Evolutionary conservation across 2,888 invertebrate species (phyloP).

Genomic region (Chrysolina oricalcia): DNA sequence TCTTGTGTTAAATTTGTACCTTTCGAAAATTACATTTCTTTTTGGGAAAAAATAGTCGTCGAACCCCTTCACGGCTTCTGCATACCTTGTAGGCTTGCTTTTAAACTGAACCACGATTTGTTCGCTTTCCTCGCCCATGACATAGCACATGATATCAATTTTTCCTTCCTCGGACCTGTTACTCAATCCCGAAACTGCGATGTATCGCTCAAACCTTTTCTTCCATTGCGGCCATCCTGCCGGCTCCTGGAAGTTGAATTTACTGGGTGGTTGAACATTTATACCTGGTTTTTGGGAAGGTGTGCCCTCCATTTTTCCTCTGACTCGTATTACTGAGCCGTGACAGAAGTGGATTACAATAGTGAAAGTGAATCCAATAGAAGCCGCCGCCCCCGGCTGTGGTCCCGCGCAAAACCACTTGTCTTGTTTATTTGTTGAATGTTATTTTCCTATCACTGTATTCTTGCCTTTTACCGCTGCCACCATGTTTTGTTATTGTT

Average conservation of each 20-base stretch:
- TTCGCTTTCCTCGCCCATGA: constrained; percentile 13
- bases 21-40: not conserved
- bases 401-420: too few relatives aligned
- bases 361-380: too few relatives aligned
- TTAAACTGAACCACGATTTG: not conserved
- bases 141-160: not conserved
- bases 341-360: too few relatives aligned
- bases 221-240: constrained; percentile 1
- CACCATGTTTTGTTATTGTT: too few relatives aligned
- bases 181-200: not conserved
- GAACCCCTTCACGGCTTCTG: not conserved
- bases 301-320: too few relatives aligned
- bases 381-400: too few relatives aligned
- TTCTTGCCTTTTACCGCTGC: too few relatives aligned
- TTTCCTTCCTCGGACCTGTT: not conserved
- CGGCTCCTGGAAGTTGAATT: not conserved
- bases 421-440: too few relatives aligned
- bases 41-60: not conserved
- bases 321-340: too few relatives aligned
- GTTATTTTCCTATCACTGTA: too few relatives aligned
- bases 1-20: not conserved
- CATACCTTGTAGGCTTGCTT: too few relatives aligned
- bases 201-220: constrained; percentile 2
- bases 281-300: too few relatives aligned
- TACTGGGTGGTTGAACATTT: not conserved